Conservation (phyloP, 2,113 vertebrate genomes). For the Lichenostomus cassidix region DNA sequence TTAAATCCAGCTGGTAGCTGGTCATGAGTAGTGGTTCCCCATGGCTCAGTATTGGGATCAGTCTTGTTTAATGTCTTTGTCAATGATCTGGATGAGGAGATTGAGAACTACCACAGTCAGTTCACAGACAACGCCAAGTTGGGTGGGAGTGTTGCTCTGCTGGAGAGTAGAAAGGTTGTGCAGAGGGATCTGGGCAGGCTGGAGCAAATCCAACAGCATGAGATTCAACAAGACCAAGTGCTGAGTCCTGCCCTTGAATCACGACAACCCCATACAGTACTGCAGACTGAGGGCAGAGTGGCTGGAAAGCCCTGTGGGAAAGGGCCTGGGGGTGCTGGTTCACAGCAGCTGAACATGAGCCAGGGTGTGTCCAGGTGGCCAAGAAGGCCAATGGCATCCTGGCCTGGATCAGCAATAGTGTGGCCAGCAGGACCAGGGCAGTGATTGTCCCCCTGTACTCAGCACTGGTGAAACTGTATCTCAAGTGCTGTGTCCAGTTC, state of each 20-base stretch:
- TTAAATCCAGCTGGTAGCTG: not conserved
- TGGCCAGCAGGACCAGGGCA: not conserved
- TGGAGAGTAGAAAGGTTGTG: not conserved
- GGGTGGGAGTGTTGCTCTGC: not conserved
- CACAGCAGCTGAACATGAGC: not conserved
- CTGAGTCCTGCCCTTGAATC: not conserved
- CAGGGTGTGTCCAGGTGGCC: not conserved
- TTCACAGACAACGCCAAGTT: not conserved
- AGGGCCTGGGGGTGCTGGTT: not conserved
- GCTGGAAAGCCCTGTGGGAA: not conserved
- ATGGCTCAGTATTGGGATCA: not conserved
- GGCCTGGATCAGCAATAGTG: fast-evolving
- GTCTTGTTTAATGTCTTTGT: not conserved
- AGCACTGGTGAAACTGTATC: not conserved
- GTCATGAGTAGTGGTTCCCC: not conserved
- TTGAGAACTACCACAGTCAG: not conserved
- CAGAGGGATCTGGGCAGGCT: not conserved
- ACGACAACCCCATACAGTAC: not conserved
- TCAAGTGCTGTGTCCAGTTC: not conserved
- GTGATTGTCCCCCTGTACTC: fast-evolving
- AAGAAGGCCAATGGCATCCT: not conserved
- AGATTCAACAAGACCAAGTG: not conserved
- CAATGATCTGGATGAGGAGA: not conserved
- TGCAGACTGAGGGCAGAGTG: not conserved
- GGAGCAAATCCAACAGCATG: fast-evolving